These are phyloP conservation scores for Sycophila texana DNA, from an alignment of 2,888 invertebrate species.

Conservation along the genomic window DNA sequence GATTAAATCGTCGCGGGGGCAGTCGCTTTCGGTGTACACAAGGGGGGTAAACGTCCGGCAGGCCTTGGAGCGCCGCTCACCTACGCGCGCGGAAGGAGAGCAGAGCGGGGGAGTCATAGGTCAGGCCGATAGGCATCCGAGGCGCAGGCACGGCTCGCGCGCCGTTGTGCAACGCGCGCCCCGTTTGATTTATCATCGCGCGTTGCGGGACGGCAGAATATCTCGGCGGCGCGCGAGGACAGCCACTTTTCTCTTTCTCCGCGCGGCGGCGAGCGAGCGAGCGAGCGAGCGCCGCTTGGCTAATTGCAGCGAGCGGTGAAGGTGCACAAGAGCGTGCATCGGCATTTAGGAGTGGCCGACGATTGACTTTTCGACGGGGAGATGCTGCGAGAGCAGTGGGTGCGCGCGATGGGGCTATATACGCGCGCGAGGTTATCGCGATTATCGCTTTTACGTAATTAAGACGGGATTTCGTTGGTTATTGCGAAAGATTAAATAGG, in stretches of 20 bases:
- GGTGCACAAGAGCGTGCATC: constrained; percentile 1
- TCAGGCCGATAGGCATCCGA: constrained; percentile 43
- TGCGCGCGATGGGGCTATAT: neutral
- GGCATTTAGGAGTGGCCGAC: constrained; percentile 42
- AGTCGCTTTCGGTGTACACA: too few species aligned
- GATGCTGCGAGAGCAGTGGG: neutral
- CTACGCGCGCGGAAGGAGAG: neutral
- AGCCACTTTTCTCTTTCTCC: constrained; percentile 46
- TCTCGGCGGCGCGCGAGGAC: constrained; percentile 40
- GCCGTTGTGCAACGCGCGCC: constrained; percentile 17
- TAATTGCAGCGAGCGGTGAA: constrained; percentile 32
- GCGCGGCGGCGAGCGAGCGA: neutral
- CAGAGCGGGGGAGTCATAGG: constrained; percentile 41
- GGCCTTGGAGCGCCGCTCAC: neutral
- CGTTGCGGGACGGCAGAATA: constrained; percentile 2
- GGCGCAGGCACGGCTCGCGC: constrained; percentile 12
- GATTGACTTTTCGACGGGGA: neutral
- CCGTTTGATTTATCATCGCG: constrained; percentile 51
- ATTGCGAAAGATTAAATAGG: too few species aligned
- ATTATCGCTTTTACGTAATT: neutral
- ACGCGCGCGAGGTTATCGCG: neutral
- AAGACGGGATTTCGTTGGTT: too few species aligned
- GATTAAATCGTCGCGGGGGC: too few species aligned
- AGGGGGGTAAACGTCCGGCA: too few species aligned
- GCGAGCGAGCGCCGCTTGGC: neutral